Evolutionary conservation across 2,113 vertebrate species (phyloP).

Genomic region (Passerina amoena): DNA sequence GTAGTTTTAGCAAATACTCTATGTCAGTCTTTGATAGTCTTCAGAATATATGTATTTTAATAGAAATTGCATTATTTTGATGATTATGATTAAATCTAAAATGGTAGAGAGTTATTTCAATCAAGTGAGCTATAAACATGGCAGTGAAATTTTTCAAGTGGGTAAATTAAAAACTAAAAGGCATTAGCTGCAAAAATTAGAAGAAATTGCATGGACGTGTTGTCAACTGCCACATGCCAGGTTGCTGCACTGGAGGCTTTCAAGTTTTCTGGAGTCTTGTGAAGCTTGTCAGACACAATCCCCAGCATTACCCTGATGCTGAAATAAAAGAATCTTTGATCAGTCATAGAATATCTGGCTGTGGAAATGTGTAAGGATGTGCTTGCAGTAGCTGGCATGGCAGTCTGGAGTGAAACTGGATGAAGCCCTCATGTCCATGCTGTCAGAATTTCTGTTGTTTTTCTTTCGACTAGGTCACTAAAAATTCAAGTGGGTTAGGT

Average conservation of each 20-base stretch:
- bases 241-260: background rate
- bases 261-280: background rate
- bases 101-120: background rate
- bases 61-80: background rate
- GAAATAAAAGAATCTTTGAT: background rate
- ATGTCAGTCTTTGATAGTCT: background rate
- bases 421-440: background rate
- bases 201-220: fast-evolving
- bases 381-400: background rate
- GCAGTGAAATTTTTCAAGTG: background rate
- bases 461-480: background rate
- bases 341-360: background rate
- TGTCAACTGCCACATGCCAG: background rate
- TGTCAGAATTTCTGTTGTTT: background rate
- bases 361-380: background rate
- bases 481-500: background rate
- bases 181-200: background rate
- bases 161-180: background rate
- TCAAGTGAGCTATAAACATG: background rate
- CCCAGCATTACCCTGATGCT: background rate
- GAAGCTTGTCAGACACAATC: background rate
- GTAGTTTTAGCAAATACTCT: background rate
- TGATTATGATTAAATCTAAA: background rate
- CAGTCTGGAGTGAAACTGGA: background rate
- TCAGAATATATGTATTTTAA: background rate